These are phyloP conservation scores for Eulacestoma nigropectus DNA, from an alignment of 2,113 vertebrate species.

Conservation along the genomic window DNA sequence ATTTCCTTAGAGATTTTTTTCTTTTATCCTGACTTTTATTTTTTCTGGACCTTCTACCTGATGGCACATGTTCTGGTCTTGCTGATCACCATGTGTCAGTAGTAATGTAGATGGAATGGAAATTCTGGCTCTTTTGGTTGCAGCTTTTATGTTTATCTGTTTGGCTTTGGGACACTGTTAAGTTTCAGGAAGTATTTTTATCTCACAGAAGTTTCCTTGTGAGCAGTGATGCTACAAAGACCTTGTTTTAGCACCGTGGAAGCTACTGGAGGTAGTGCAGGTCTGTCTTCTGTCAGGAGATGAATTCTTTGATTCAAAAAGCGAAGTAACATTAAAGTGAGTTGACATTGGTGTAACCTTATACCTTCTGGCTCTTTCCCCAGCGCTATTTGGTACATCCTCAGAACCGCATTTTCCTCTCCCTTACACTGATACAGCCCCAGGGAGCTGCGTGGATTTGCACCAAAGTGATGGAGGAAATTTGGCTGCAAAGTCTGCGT, in stretches of 20 bases:
- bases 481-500: background rate
- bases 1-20: background rate
- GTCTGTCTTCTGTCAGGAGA: slow-evolving; percentile 7
- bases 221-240: background rate
- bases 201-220: background rate
- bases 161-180: slow-evolving; percentile 29
- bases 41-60: slow-evolving; percentile 1
- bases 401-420: background rate
- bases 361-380: slow-evolving; percentile 15
- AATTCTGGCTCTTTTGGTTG: slow-evolving; percentile 29
- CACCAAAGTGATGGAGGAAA: background rate
- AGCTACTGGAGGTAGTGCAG: background rate
- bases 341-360: background rate
- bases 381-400: background rate
- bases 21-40: background rate
- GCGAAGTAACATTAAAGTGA: background rate
- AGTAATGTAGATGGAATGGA: slow-evolving; percentile 20
- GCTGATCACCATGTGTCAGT: slow-evolving; percentile 19
- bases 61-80: slow-evolving; percentile 19
- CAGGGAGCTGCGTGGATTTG: background rate
- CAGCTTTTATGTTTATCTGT: slow-evolving; percentile 16
- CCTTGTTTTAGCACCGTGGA: background rate
- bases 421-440: background rate
- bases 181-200: slow-evolving; percentile 41
- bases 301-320: background rate